Conservation (phyloP, 2,888 invertebrate species). For the Stomorhina lunata region DNA sequence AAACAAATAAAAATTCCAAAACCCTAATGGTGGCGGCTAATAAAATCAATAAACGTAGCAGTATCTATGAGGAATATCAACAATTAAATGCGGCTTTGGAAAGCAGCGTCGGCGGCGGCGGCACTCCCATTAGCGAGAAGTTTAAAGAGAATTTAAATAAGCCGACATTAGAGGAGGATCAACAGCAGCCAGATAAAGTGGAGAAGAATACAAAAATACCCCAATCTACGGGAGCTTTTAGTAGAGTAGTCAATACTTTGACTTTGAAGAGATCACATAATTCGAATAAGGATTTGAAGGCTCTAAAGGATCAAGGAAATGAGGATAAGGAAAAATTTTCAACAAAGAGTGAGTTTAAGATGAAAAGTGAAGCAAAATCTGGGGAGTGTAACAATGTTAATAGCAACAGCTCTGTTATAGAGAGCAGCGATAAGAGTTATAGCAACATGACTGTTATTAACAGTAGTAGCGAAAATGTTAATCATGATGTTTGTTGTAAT, state of each 20-base stretch:
- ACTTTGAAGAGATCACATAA: conserved; percentile 52
- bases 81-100: conserved; percentile 72
- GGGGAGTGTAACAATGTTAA: background rate
- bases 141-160: conserved; percentile 53
- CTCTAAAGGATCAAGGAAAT: conserved; percentile 15
- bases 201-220: conserved; percentile 6
- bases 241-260: conserved; percentile 52
- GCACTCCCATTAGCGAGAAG: conserved; percentile 64
- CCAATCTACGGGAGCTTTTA: conserved; percentile 43
- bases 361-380: conserved; percentile 39
- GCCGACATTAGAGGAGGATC: background rate
- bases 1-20: conserved; percentile 73
- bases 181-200: no score
- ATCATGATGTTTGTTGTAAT: no score
- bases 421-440: conserved; percentile 23
- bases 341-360: conserved; percentile 45
- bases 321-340: conserved; percentile 19
- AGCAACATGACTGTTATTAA: no score
- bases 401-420: background rate
- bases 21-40: conserved; percentile 60
- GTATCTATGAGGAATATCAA: conserved; percentile 76
- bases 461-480: no score
- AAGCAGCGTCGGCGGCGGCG: no score
- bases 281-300: conserved; percentile 32
- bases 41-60: conserved; percentile 74